These are phyloP conservation scores for Heterotis niloticus DNA, from an alignment of 2,113 vertebrate species.

Conservation along the genomic window DNA sequence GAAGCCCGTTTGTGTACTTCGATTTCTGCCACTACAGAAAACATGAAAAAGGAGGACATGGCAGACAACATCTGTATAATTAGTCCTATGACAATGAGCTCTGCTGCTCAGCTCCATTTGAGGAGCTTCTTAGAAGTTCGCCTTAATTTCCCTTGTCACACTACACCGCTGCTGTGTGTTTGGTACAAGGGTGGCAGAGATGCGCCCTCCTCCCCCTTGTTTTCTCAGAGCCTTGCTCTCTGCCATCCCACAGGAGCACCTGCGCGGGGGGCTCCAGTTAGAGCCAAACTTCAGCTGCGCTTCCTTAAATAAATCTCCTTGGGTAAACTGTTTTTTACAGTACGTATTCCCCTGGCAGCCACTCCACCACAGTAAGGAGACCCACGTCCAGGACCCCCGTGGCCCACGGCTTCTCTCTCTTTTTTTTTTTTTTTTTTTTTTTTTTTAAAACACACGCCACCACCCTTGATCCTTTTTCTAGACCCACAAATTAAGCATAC, in stretches of 20 bases:
- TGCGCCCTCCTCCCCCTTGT: not conserved
- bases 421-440: too few species aligned
- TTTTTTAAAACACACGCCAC: too few species aligned
- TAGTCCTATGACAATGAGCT: too few species aligned
- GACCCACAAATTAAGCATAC: not conserved
- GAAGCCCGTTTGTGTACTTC: not conserved
- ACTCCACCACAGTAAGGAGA: not conserved
- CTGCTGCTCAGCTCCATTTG: too few species aligned
- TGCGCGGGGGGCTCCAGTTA: not conserved
- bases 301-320: conserved; percentile 25
- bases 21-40: too few species aligned
- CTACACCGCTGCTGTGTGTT: not conserved
- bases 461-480: not conserved
- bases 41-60: too few species aligned
- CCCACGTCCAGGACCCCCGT: not conserved
- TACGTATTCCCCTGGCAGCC: not conserved
- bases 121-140: too few species aligned
- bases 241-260: not conserved
- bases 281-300: not conserved
- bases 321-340: conserved; percentile 21
- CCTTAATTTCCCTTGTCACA: not conserved
- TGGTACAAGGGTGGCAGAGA: not conserved
- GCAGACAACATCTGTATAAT: too few species aligned
- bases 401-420: not conserved
- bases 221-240: not conserved